Percentiles rank a stretch among this genome's conserved stretches.
These are phyloP conservation scores for Linnaemya tessellans DNA, from an alignment of 2,888 invertebrate species.

Conservation along the genomic window DNA sequence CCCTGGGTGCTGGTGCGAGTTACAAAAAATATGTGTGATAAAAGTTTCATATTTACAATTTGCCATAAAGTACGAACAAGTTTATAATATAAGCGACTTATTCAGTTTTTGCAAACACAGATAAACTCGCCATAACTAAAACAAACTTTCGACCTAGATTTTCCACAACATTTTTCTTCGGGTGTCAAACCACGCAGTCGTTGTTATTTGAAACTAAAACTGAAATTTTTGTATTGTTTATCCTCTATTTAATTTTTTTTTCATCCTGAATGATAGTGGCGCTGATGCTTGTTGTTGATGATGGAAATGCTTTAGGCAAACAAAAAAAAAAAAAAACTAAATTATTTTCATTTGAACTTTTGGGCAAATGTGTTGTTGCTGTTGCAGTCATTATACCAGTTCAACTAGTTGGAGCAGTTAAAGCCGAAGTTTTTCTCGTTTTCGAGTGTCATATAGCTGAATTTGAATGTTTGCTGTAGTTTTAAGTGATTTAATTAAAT, in stretches of 20 bases:
- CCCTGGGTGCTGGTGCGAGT: too few species aligned
- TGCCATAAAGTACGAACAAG: too few species aligned
- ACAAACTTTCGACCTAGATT: too few species aligned
- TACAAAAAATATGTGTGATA: too few species aligned
- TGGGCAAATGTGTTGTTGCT: constrained; percentile 32
- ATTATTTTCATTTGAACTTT: constrained; percentile 28
- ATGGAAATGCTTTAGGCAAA: constrained; percentile 57
- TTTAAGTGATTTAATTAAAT: constrained; percentile 80
- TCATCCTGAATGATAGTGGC: constrained; percentile 45
- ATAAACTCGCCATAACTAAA: too few species aligned
- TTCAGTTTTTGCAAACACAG: too few species aligned
- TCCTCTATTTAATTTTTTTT: neutral
- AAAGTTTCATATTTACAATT: too few species aligned
- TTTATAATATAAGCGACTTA: too few species aligned
- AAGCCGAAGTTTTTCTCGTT: constrained; percentile 27
- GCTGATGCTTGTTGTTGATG: constrained; percentile 49
- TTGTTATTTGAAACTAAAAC: constrained; percentile 36
- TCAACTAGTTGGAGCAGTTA: constrained; percentile 55
- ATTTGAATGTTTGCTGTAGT: constrained; percentile 47
- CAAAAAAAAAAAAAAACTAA: too few species aligned
- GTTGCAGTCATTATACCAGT: constrained; percentile 50
- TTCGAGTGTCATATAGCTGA: constrained; percentile 14
- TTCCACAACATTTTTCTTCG: constrained; percentile 5
- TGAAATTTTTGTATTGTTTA: constrained; percentile 43
- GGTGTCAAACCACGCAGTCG: neutral